phyloP scores from a whole-genome alignment of 2,113 vertebrate genomes.

The Spizaetus ornatus region DNA sequence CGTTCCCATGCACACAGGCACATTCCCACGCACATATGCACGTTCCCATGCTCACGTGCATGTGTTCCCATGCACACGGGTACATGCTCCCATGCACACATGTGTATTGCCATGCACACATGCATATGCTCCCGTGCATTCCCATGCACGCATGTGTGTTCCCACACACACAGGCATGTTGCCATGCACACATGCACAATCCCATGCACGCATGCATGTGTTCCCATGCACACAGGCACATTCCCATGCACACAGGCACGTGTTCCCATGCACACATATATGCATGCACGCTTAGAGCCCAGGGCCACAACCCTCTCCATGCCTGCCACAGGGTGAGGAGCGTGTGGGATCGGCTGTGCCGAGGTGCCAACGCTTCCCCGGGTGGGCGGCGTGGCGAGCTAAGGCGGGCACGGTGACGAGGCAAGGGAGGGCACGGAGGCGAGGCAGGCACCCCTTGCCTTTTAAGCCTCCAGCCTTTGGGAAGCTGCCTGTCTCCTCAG shows the following conservation, averaged over 20 bases:
- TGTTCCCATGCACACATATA: background rate
- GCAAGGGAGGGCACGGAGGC: background rate
- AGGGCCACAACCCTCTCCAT: background rate
- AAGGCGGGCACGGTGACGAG: background rate
- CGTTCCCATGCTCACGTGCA: too few relatives aligned
- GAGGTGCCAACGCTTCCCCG: background rate
- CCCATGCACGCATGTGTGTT: too few relatives aligned
- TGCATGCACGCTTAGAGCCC: background rate
- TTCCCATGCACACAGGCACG: background rate
- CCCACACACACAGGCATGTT: too few relatives aligned
- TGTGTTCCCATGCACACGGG: too few relatives aligned
- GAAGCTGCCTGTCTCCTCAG: background rate
- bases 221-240: too few relatives aligned
- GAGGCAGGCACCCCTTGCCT: background rate
- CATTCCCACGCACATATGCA: too few relatives aligned
- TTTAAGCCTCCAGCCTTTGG: background rate
- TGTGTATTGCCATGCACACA: too few relatives aligned
- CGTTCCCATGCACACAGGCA: too few relatives aligned
- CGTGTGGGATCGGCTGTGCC: background rate
- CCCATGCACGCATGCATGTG: background rate
- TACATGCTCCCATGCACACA: too few relatives aligned
- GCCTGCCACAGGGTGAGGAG: too few relatives aligned
- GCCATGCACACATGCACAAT: background rate
- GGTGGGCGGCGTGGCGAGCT: background rate
- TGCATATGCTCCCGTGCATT: background rate